Evolutionary conservation across 2,888 invertebrate species (phyloP), one percentile per base, ranked within the genome.

Genomic region (Torymus tubicola): DNA sequence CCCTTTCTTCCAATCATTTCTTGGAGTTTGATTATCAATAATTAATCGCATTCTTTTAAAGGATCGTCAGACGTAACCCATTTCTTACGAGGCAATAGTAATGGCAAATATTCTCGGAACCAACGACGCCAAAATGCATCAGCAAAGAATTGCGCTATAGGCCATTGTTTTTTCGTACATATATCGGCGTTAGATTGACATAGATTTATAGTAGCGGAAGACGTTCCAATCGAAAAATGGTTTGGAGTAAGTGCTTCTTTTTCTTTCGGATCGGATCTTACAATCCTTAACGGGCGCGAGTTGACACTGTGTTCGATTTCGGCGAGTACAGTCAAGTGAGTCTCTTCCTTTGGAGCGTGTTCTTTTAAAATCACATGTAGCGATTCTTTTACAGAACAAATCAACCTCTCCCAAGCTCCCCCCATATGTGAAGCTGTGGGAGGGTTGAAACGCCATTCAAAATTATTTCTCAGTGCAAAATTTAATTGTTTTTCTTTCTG

Each of bases 251-350:
- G 42, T 8, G 60, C 70, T 24, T 52, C 65, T 11, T 42, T 31
- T 2, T 74, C 71, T 4, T 21, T 61, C 12, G 70, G 71, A 63
- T 78, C 78, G 10, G 42, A n/a, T 4, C 65, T 50, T 0, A 75
- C 63, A 55, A 74, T 74, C 13, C 65, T 75, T 24, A 77, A 14
- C 8, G 77, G 72, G 12, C 72, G 58, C 16, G 75, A 79, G 21
- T 76, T 81, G 0, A 81, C 18, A 2, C 64, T 63, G n/a, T 63
- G 55, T 53, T 81, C 79, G 1, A 76, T 72, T 68, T 81, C 75
- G 3, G 69, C 31, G 12, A 79, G 53, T 0, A 67, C 52, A 16
- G 75, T 79, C 5, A 10, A n/a, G 5, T 76, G 31, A 21, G 8
- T 60, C 53, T 81, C 81, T 52, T 75, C 65, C 21, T 14, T 50